A percentile compares a stretch with the other conserved stretches of the same genome.
Conservation (phyloP, 2,797 vertebrate genomes). For the Epinephelus malabaricus region DNA sequence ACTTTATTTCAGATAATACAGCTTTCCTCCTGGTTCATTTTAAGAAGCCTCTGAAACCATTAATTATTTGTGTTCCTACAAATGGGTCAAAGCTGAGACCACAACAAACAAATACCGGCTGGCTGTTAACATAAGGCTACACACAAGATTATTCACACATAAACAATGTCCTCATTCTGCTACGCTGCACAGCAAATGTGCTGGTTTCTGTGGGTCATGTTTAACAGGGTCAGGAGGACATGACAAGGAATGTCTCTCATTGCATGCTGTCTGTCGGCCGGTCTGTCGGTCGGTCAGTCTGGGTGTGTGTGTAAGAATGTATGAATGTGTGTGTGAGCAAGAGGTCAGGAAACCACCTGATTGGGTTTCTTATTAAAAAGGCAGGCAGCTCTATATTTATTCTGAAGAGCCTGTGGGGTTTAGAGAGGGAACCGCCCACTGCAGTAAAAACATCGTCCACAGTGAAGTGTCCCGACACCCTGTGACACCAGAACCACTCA, state of each 20-base stretch:
- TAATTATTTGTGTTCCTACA: not conserved
- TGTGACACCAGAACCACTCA: slow-evolving; percentile 20
- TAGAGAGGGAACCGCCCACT: slow-evolving; percentile 23
- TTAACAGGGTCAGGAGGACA: slow-evolving; percentile 26
- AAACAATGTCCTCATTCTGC: slow-evolving; percentile 42
- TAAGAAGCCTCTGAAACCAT: not conserved
- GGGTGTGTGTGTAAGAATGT: slow-evolving; percentile 11
- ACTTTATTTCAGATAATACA: not conserved
- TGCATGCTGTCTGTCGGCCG: not conserved
- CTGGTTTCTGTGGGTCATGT: not conserved
- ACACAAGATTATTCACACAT: slow-evolving; percentile 28
- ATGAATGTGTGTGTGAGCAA: slow-evolving; percentile 10
- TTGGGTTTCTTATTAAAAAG: slow-evolving; percentile 49
- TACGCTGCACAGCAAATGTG: not conserved
- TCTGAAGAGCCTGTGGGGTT: slow-evolving; percentile 19
- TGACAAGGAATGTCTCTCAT: slow-evolving; percentile 27
- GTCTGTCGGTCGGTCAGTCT: not conserved
- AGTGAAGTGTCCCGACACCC: not conserved
- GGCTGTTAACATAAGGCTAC: not conserved
- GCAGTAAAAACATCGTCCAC: slow-evolving; percentile 30
- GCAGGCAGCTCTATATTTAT: slow-evolving; percentile 56
- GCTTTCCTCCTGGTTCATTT: not conserved
- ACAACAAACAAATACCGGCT: slow-evolving; percentile 18
- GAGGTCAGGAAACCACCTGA: slow-evolving; percentile 65
- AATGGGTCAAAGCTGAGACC: slow-evolving; percentile 25